Conservation (phyloP, 35 echinoderm and acorn worm genomes). For the Apostichopus californicus region DNA sequence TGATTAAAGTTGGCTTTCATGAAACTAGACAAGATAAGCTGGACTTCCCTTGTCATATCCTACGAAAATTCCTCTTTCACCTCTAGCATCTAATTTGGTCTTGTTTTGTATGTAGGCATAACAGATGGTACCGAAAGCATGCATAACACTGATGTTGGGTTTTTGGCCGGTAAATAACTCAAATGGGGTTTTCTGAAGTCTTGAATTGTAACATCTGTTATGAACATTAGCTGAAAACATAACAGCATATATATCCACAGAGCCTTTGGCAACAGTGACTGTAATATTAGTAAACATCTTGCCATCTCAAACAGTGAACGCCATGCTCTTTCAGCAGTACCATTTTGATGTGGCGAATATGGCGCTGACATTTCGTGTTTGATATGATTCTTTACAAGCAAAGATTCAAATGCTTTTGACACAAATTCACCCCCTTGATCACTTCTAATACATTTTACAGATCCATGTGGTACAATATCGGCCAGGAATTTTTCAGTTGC, state of each 20-base stretch:
- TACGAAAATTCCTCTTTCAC: slow-evolving; percentile 57
- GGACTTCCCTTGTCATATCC: slow-evolving; percentile 56
- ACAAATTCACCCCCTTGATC: slow-evolving; percentile 48
- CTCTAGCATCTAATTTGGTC: not conserved
- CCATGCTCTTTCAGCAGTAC: slow-evolving; percentile 48
- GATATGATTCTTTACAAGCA: slow-evolving; percentile 48
- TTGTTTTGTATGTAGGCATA: too few relatives aligned
- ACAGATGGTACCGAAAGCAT: slow-evolving; percentile 22
- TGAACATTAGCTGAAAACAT: not conserved
- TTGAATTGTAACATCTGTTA: slow-evolving; percentile 53
- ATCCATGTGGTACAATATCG: slow-evolving; percentile 16
- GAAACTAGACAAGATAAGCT: too few relatives aligned
- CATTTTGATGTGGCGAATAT: slow-evolving; percentile 65
- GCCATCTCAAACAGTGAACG: slow-evolving; percentile 28
- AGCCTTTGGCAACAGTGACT: slow-evolving; percentile 22
- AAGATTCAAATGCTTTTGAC: slow-evolving; percentile 24
- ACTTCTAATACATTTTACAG: slow-evolving; percentile 35
- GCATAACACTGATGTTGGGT: slow-evolving; percentile 28
- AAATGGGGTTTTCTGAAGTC: slow-evolving; percentile 25
- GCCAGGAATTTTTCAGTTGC: slow-evolving; percentile 34
- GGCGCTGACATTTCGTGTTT: slow-evolving; percentile 50
- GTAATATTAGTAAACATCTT: slow-evolving; percentile 57
- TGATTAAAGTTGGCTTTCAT: too few relatives aligned
- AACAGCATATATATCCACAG: slow-evolving; percentile 54
- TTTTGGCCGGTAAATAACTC: slow-evolving; percentile 30